Conservation (phyloP, 1,140 invertebrate species). For the Caerostris darwini region DNA sequence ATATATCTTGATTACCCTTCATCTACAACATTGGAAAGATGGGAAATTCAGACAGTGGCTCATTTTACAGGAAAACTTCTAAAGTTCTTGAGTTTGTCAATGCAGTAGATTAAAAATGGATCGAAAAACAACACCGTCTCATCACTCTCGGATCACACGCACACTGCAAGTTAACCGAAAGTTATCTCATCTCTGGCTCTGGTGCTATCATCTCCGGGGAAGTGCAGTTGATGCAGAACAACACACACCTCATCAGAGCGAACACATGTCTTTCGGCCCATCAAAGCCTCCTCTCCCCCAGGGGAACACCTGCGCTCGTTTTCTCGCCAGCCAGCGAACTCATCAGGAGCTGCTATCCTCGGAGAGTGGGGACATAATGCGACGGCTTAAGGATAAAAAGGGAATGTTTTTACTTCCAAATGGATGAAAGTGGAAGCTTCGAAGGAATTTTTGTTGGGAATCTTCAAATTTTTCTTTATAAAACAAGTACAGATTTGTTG, state of each 20-base stretch:
- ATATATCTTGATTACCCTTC: no score
- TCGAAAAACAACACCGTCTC: background rate
- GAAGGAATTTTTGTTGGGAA: no score
- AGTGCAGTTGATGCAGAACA: background rate
- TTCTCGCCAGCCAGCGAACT: background rate
- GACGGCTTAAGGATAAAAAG: background rate
- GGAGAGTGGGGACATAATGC: constrained; percentile 10
- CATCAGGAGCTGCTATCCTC: constrained; percentile 9
- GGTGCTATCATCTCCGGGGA: background rate
- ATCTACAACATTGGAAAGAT: no score
- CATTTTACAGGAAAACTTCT: no score
- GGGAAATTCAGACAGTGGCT: no score
- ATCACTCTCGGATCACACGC: background rate
- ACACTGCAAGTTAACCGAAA: background rate
- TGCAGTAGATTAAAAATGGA: background rate
- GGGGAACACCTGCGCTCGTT: constrained; percentile 16
- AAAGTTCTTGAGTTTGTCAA: no score
- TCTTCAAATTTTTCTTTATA: no score
- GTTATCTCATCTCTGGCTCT: background rate
- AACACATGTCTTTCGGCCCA: background rate
- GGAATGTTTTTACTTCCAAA: constrained; percentile 18
- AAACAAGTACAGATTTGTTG: no score
- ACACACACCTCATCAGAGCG: no score
- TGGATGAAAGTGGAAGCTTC: background rate
- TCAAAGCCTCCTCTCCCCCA: background rate